Conservation (phyloP, 2,113 vertebrate species). For the Delphinus delphis region DNA sequence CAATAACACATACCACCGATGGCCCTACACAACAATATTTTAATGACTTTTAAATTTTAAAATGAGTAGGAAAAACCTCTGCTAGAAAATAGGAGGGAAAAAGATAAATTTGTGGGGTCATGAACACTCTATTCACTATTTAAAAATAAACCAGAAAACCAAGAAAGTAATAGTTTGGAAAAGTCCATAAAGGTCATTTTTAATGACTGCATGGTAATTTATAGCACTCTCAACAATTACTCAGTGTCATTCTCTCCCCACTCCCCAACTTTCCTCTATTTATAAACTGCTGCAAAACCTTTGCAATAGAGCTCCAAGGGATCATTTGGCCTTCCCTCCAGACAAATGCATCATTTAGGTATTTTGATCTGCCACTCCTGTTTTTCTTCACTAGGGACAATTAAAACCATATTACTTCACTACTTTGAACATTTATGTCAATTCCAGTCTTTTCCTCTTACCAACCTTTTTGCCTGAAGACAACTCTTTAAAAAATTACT, state of each 20-base stretch:
- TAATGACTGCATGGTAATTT: not conserved
- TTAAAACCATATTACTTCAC: not conserved
- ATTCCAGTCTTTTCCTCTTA: not conserved
- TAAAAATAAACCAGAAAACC: not conserved
- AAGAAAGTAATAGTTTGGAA: not conserved
- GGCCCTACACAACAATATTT: not conserved
- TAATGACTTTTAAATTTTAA: not conserved
- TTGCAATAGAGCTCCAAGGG: not conserved
- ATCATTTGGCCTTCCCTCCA: not conserved
- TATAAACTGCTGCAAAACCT: not conserved
- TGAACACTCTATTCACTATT: constrained; percentile 23
- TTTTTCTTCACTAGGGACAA: not conserved
- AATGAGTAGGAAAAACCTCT: not conserved
- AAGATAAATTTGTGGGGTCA: not conserved
- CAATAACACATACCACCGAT: not conserved
- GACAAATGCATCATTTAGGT: not conserved
- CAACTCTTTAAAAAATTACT: not conserved
- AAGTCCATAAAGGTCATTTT: constrained; percentile 16
- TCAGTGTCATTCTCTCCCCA: not conserved
- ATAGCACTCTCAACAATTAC: not conserved
- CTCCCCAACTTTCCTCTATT: not conserved
- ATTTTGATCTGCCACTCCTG: not conserved
- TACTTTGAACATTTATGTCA: not conserved
- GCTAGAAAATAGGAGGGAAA: not conserved
- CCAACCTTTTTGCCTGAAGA: not conserved